Percentiles rank a stretch among this genome's conserved stretches.
phyloP scores from a whole-genome alignment of 2,113 vertebrate species.

The Vireo altiloquus region DNA sequence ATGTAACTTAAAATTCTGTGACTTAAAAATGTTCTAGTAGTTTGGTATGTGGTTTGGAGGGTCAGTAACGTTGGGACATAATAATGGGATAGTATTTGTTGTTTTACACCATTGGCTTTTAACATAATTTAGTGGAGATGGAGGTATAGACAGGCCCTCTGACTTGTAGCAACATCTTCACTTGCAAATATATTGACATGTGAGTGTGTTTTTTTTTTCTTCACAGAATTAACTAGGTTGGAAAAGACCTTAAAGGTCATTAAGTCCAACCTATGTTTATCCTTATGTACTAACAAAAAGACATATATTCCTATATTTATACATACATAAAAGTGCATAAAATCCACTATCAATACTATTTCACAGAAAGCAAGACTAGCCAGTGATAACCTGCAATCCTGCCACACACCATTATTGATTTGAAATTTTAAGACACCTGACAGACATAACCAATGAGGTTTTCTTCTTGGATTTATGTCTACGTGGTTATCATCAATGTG shows the following conservation, averaged over 20 bases:
- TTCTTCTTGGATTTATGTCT: background rate
- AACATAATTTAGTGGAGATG: background rate
- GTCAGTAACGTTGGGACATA: background rate
- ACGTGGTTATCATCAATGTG: fast-evolving
- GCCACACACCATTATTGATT: fast-evolving
- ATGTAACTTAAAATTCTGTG: background rate
- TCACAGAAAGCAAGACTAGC: background rate
- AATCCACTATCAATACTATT: background rate
- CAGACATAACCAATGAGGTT: fast-evolving
- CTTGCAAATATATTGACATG: background rate
- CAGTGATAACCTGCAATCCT: fast-evolving
- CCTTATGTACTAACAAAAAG: background rate
- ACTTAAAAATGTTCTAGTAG: background rate
- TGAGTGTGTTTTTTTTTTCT: background rate
- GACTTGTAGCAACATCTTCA: fast-evolving
- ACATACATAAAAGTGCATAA: background rate
- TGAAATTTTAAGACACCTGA: background rate
- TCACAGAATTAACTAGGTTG: background rate
- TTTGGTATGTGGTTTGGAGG: background rate
- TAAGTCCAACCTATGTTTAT: background rate
- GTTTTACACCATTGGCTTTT: background rate
- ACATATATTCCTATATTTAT: fast-evolving
- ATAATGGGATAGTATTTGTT: fast-evolving
- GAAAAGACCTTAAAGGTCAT: background rate
- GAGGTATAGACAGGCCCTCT: background rate